These are phyloP conservation scores for Todiramphus saurophagus DNA, from an alignment of 2,113 vertebrate genomes.

Conservation along the genomic window DNA sequence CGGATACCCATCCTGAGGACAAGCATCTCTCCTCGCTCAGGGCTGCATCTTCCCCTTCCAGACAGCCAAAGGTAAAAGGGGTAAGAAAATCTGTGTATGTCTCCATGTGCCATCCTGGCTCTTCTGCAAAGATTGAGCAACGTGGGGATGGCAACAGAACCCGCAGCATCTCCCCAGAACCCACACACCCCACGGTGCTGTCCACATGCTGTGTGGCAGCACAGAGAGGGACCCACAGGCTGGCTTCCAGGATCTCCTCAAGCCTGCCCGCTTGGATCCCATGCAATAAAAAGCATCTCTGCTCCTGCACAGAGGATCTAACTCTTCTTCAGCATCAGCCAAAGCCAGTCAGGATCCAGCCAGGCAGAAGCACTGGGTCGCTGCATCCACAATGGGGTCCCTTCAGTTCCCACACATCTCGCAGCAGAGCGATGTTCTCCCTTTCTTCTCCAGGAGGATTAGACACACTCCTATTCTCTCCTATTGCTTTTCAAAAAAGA, in stretches of 20 bases:
- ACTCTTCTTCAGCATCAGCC: background rate
- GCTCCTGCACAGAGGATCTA: background rate
- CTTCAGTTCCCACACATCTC: background rate
- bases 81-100: background rate
- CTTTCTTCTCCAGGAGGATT: slow-evolving; percentile 46
- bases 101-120: background rate
- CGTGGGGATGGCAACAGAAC: background rate
- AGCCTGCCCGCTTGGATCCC: background rate
- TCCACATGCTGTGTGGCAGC: background rate
- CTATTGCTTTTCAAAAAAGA: slow-evolving; percentile 37
- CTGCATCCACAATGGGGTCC: background rate
- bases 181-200: background rate
- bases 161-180: background rate
- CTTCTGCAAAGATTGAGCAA: background rate
- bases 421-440: background rate
- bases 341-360: background rate
- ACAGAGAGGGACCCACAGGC: background rate
- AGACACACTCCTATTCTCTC: slow-evolving; percentile 57
- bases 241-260: background rate
- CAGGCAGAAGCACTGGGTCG: rapidly evolving
- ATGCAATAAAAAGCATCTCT: background rate
- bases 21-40: rapidly evolving
- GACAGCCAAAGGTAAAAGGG: background rate
- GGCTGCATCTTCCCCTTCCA: background rate
- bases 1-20: background rate